Conservation (phyloP, 2,888 invertebrate species). For the Leptopilina drosophilae region DNA sequence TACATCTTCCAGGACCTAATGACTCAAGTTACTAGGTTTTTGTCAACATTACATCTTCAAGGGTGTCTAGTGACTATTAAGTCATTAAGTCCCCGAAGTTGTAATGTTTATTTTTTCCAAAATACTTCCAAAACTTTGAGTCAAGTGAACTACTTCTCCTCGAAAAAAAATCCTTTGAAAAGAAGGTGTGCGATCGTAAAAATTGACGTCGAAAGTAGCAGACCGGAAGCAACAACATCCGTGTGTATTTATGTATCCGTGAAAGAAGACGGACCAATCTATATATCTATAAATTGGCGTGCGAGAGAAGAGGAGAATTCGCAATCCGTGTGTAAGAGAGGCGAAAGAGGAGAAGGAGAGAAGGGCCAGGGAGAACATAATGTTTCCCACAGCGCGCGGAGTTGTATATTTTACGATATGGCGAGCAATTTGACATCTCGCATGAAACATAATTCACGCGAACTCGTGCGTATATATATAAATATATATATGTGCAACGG, state of each 20-base stretch:
- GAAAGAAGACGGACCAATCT: slow-evolving; percentile 53
- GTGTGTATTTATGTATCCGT: neutral
- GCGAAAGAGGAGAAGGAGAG: slow-evolving; percentile 38
- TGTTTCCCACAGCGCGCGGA: slow-evolving; percentile 76
- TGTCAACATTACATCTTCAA: too few species aligned
- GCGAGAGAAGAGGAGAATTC: slow-evolving; percentile 42
- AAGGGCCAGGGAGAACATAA: slow-evolving; percentile 67
- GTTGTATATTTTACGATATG: slow-evolving; percentile 78
- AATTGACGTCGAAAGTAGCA: slow-evolving; percentile 40
- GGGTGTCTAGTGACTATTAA: too few species aligned
- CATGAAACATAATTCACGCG: slow-evolving; percentile 77
- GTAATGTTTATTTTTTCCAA: too few species aligned
- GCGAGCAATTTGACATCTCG: slow-evolving; percentile 77
- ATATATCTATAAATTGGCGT: slow-evolving; percentile 57
- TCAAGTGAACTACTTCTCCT: too few species aligned
- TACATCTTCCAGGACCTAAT: too few species aligned
- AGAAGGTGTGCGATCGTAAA: slow-evolving; percentile 2
- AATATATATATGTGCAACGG: neutral
- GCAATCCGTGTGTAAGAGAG: slow-evolving; percentile 29
- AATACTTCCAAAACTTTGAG: too few species aligned
- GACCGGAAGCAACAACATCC: slow-evolving; percentile 54
- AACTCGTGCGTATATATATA: slow-evolving; percentile 48
- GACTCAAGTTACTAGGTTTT: too few species aligned
- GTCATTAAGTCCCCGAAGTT: too few species aligned
- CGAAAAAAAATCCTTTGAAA: too few species aligned